Percentiles rank a stretch among this genome's conserved stretches.
Evolutionary conservation across 2,888 invertebrate genomes (phyloP).

Genomic region (Eilema griseolum): DNA sequence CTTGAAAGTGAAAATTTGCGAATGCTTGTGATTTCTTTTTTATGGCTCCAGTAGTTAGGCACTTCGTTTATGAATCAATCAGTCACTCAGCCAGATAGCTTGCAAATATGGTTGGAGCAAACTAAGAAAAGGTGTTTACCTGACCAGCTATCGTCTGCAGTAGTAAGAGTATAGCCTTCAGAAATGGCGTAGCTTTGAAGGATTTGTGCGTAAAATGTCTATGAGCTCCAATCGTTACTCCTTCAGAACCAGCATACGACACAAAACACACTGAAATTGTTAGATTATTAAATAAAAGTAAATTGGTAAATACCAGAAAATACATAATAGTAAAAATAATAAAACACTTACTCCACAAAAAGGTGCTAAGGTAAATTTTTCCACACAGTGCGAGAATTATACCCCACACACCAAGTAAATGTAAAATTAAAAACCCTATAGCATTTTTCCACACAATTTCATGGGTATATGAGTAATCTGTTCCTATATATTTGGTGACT

Average conservation of each 20-base stretch:
- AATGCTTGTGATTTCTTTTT: too few relatives aligned
- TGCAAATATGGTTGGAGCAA: background rate
- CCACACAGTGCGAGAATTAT: conserved; percentile 59
- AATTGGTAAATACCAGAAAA: background rate
- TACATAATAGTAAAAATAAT: background rate
- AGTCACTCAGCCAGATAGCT: too few relatives aligned
- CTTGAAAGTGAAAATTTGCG: too few relatives aligned
- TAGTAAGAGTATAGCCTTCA: conserved; percentile 88
- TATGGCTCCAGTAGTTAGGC: too few relatives aligned
- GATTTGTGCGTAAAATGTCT: conserved; percentile 92
- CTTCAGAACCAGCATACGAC: conserved; percentile 74
- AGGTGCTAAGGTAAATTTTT: conserved; percentile 31
- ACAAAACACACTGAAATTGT: conserved; percentile 37
- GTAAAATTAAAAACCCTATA: conserved; percentile 86
- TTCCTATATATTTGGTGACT: conserved; percentile 59
- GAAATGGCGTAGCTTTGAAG: conserved; percentile 90
- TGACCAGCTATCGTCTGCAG: conserved; percentile 91
- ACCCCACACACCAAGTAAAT: conserved; percentile 80
- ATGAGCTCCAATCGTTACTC: conserved; percentile 95
- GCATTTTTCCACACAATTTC: conserved; percentile 89
- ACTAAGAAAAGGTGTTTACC: conserved; percentile 71
- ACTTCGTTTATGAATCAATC: too few relatives aligned
- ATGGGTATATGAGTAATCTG: conserved; percentile 74
- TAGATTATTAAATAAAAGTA: background rate
- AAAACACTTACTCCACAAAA: conserved; percentile 46